Evolutionary conservation across 1,140 invertebrate species (phyloP), one percentile per base, ranked within the genome.

Genomic region (Nephila pilipes): DNA sequence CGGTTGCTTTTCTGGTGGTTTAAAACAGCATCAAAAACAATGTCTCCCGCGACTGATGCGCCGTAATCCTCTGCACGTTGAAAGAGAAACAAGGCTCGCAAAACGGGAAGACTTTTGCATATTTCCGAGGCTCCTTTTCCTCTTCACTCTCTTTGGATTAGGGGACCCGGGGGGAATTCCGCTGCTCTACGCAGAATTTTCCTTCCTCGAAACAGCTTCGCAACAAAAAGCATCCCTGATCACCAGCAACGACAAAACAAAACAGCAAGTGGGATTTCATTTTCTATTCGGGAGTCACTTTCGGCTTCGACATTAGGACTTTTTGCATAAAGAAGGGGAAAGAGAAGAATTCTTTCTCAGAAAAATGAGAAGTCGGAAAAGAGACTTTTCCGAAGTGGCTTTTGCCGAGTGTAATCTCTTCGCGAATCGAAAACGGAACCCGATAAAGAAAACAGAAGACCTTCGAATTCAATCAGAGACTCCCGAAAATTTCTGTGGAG

Each of bases 201-300:
- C 36, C 57, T 46, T 36, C 57, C 60, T 38, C 29, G 79, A 79
- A 83, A 81, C 80, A 60, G 80, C 29, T 60, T 54, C 55, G 22
- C 55, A 63, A 36, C 80, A 60, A 75, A 75, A 92, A 55, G 32
- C 57, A 54, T 75, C 89, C 89, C 89, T 91, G 90, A 93, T 93
- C 91, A 93, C 91, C 91, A 63, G 69, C 32, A 79, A 87, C 91
- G 85, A 54, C 63, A 89, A 89, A 93, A 87, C 85, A 93, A 93
- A 88, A 93, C 92, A 89, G 55, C 92, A 93, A 93, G 92, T 93
- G 92, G 92, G 92, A 93, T 93, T 93, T 89, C 87, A 93, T 93
- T 93, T 93, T 85, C 58, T 85, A 32, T 54, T 81, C 75, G 88
- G 55, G 29, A 83, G 58, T 81, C 25, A 65, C 79, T 83, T 83